phyloP scores from a whole-genome alignment of 2,797 vertebrate genomes.

The Babyrousa celebensis region DNA sequence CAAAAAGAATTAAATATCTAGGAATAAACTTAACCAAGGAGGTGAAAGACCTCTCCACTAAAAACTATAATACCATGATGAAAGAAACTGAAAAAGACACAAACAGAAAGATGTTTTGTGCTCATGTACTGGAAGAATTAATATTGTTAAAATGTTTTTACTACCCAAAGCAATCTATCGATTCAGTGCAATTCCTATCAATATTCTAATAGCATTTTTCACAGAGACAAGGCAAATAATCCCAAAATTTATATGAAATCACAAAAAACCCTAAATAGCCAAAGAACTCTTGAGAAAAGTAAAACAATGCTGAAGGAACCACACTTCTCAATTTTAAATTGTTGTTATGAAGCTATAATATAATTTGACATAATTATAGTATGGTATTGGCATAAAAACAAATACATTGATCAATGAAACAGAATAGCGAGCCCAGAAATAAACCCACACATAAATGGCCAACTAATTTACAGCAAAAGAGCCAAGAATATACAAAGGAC shows the following conservation, averaged over 20 bases:
- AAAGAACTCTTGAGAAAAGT: neutral
- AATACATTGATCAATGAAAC: neutral
- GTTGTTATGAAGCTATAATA: neutral
- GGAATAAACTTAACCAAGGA: neutral
- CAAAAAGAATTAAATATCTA: neutral
- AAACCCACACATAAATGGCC: neutral
- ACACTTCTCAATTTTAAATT: neutral
- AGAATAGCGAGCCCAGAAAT: neutral
- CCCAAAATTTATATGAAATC: neutral
- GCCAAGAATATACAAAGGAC: neutral
- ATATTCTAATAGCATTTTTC: neutral
- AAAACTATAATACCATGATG: neutral
- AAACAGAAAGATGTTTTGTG: neutral
- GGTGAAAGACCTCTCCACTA: neutral
- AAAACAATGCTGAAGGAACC: neutral
- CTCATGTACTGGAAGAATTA: neutral
- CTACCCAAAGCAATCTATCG: neutral
- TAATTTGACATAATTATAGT: neutral
- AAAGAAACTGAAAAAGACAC: neutral
- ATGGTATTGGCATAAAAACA: neutral
- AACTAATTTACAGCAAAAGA: neutral
- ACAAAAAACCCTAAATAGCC: neutral
- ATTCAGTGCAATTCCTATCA: neutral
- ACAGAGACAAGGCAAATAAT: neutral
- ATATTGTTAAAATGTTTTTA: neutral